Conservation (phyloP, 2,113 vertebrate species). For the Laticauda laticaudata region DNA sequence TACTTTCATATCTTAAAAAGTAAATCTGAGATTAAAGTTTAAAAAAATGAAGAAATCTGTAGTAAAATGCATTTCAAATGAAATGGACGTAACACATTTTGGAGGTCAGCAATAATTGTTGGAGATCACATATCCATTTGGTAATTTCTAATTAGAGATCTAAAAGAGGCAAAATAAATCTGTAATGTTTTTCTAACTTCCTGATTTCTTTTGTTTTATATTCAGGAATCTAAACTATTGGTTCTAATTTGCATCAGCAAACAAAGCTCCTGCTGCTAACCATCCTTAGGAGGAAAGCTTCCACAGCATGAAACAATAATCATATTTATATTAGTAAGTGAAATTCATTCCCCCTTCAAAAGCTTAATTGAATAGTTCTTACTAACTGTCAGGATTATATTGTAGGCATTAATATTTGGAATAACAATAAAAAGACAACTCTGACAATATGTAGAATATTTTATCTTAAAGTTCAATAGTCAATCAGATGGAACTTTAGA, state of each 20-base stretch:
- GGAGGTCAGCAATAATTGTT: not conserved
- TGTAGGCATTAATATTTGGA: not conserved
- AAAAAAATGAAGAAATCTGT: not conserved
- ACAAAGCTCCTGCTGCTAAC: not conserved
- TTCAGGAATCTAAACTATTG: not conserved
- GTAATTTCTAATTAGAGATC: not conserved
- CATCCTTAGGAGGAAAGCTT: slow-evolving; percentile 1
- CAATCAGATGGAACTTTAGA: not conserved
- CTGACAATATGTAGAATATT: not conserved
- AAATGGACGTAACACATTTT: not conserved
- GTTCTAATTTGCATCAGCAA: slow-evolving; percentile 1
- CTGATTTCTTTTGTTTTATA: not conserved
- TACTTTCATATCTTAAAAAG: not conserved
- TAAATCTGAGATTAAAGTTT: not conserved
- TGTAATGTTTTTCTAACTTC: not conserved
- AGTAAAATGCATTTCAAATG: not conserved
- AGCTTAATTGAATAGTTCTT: slow-evolving; percentile 1
- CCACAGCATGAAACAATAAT: slow-evolving; percentile 2
- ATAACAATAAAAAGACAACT: not conserved
- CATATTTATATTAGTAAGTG: not conserved
- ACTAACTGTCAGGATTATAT: not conserved
- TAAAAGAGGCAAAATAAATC: not conserved
- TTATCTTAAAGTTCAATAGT: not conserved
- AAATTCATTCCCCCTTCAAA: not conserved
- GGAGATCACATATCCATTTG: not conserved